Base-by-base conservation (phyloP, 2,797 vertebrate species). In the Macroramphosus scolopax region DNA sequence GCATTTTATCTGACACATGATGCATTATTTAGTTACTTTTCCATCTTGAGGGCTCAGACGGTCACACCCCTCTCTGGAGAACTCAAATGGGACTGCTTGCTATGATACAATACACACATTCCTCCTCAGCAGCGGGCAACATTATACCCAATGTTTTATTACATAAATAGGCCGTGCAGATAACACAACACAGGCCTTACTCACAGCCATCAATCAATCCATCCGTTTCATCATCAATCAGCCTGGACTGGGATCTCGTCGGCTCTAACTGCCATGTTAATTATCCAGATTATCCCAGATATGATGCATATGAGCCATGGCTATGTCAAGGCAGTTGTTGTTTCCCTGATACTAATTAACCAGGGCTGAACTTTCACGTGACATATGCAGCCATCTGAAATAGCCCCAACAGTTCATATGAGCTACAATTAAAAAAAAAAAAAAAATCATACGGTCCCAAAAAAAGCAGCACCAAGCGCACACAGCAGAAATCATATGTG, bases 21-120 rank as follows among this genome's bases (percentile, higher is more conserved):
- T 84, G 79, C 77, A 85, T 83, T 81, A 87, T 84, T 84, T 81
- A 83, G 81, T 63, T 75, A 77, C 72, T 79, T 81, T 82, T 77
- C 78, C 77, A 77, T 85, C 46, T 71, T 68, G 68, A 68, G 54
- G 66, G 63, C 65, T 75, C 72, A 83, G 62, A 67, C 70, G 78
- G 87, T 83, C 85, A 87, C 87, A 87, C 83, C 85, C 87, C 85
- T 88, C 80, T 82, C 75, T 67, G 40, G 68, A 85, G 78, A 75
- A 80, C 69, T 77, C 80, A 77, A 78, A 78, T 51, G 78, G 78
- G 78, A 83, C 80, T 69, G 75, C 63, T 78, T 53, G 60, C 63
- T 47, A 63, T 73, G 65, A 77, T 63, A 74, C 69, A 72, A 37
- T 56, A 68, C 72, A 72, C 72, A 68, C 60, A 71, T 55, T 8